Evolutionary conservation across 2,113 vertebrate genomes (phyloP), one percentile per base, ranked within the genome.

Genomic region (Perca schrenkii): DNA sequence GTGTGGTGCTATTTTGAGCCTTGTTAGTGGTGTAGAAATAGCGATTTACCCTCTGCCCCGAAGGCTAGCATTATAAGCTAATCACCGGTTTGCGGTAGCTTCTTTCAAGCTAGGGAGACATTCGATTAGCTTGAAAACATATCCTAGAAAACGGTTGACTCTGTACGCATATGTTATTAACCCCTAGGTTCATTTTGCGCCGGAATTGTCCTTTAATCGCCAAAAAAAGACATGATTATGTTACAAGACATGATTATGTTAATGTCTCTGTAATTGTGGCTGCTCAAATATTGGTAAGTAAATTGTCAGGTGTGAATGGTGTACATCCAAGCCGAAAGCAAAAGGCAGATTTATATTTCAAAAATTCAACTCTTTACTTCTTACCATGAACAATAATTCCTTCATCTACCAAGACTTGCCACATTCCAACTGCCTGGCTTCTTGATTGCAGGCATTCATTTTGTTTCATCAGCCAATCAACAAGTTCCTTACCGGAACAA

Each of bases 361-460:
- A 15, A 28, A 56, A 31, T 28, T 15, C 14, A 57, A 2, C 25
- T 46, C 13, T 46, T 36, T 31, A 58, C 40, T 34, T 67, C 95
- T 96, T 88, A 99, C 98, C 97, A 25, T 98, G 97, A 4, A 94
- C 92, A 52, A 99, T 91, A 73, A 97, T 95, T 0, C 96, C 97
- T 85, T 97, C 96, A 1, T 99, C 98, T 92, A 99, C 92, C 87
- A 99, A 85, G 83, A 99, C 97, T 82, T 99, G 98, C 95, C 96
- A 98, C 92, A 98, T 92, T 1, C 98, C 98, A 0, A 98, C 92
- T 0, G 96, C 97, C 74, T 99, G 98, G 90, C 94, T 94, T 31
- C 98, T 95, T 0, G 92, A 97, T 70, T 97, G 97, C 8, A 97
- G 72, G 12, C 94, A 89, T 0, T 94, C 93, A 3, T 95, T 95